Evolutionary conservation across 2,888 invertebrate genomes (phyloP).

Genomic region (Fissipunctia ypsillon): DNA sequence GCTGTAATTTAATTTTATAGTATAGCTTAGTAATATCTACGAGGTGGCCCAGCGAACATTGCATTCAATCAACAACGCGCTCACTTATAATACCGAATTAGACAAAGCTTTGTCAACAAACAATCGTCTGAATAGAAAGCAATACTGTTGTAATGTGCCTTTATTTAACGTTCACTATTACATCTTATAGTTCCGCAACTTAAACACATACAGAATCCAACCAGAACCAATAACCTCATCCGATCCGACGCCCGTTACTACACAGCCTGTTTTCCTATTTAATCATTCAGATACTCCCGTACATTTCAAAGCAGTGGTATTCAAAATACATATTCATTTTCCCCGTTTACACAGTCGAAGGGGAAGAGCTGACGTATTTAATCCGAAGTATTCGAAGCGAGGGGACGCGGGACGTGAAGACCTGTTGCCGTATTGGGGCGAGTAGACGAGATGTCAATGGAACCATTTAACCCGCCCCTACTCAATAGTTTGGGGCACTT

Average conservation of each 20-base stretch:
- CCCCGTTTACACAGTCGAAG: slow-evolving; percentile 49
- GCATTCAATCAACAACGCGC: not conserved
- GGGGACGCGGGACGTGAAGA: slow-evolving; percentile 54
- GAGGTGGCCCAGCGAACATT: not conserved
- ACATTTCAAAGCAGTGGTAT: slow-evolving; percentile 52
- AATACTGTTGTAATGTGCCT: not conserved
- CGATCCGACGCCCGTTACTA: slow-evolving; percentile 27
- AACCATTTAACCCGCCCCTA: slow-evolving; percentile 54
- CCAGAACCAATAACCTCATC: slow-evolving; percentile 39
- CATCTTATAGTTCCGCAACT: not conserved
- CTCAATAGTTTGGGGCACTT: slow-evolving; percentile 59
- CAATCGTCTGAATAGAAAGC: not conserved
- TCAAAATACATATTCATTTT: slow-evolving; percentile 67
- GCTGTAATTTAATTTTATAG: too few species aligned
- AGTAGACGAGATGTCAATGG: slow-evolving; percentile 58
- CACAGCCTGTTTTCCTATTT: slow-evolving; percentile 43
- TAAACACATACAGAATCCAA: slow-evolving; percentile 20
- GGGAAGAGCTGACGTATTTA: slow-evolving; percentile 55
- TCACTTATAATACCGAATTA: not conserved
- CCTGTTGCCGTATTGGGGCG: slow-evolving; percentile 59
- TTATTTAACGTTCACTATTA: slow-evolving; percentile 2
- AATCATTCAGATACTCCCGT: slow-evolving; percentile 54
- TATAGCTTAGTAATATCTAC: too few species aligned
- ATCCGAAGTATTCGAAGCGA: slow-evolving; percentile 51
- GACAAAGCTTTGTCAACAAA: not conserved